phyloP scores from a whole-genome alignment of 92 coral and sea anemone genomes.

The Paramuricea clavata region DNA sequence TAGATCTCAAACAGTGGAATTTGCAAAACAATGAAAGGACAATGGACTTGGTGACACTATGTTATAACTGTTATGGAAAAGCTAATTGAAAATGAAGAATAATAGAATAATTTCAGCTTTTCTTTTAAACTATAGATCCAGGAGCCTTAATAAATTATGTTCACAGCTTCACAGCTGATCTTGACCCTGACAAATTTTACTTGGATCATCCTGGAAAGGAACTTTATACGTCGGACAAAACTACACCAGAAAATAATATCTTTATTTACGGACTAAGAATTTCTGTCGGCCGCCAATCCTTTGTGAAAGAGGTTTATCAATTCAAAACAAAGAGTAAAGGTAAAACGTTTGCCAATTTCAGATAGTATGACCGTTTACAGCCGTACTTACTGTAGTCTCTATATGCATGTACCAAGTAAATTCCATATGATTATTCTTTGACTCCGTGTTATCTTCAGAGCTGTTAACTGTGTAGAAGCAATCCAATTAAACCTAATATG shows the following conservation, averaged over 20 bases:
- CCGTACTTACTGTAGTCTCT: too few species aligned
- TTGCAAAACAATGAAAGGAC: neutral
- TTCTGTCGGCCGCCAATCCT: neutral
- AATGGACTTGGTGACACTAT: too few species aligned
- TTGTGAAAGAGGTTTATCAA: conserved; percentile 2
- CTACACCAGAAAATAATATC: conserved; percentile 12
- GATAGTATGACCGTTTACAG: too few species aligned
- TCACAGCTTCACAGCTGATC: neutral
- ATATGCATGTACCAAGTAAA: too few species aligned
- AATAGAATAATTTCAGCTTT: neutral
- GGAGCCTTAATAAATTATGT: neutral
- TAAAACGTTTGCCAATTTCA: neutral
- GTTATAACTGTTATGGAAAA: too few species aligned
- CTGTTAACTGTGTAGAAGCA: too few species aligned
- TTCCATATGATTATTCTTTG: too few species aligned
- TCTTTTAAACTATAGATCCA: neutral
- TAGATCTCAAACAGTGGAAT: too few species aligned
- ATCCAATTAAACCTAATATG: too few species aligned
- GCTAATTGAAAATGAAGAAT: too few species aligned
- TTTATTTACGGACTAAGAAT: conserved; percentile 1
- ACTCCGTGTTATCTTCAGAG: too few species aligned
- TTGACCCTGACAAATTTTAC: conserved; percentile 37
- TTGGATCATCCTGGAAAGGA: conserved; percentile 25
- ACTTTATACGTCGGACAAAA: conserved; percentile 33
- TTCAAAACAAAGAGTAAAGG: conserved; percentile 41